Percentiles rank a stretch among this genome's conserved stretches.
phyloP scores from a whole-genome alignment of 1,140 invertebrate genomes.

The Sarcophaga peregrina region DNA sequence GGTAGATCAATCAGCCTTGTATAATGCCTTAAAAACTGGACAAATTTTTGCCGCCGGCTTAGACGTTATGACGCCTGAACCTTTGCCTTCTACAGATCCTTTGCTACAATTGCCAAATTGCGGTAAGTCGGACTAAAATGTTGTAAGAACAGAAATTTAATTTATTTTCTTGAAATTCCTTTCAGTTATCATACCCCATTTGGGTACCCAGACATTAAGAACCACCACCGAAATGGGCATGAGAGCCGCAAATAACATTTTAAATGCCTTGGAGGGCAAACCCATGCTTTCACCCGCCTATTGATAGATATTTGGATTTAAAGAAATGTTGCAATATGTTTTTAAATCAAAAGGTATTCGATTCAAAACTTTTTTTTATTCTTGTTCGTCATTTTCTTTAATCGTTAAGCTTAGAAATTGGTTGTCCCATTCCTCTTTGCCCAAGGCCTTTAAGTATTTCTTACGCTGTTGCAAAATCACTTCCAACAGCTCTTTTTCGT shows the following conservation, averaged over 20 bases:
- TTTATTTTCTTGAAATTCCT: slow-evolving; percentile 52
- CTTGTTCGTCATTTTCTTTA: slow-evolving; percentile 65
- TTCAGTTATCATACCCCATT: slow-evolving; percentile 84
- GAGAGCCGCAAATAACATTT: slow-evolving; percentile 82
- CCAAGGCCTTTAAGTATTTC: slow-evolving; percentile 79
- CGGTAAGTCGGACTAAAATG: slow-evolving; percentile 68
- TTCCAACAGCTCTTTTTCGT: slow-evolving; percentile 81
- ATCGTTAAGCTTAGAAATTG: slow-evolving; percentile 75
- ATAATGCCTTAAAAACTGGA: slow-evolving; percentile 76
- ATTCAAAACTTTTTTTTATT: background rate
- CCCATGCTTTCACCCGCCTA: slow-evolving; percentile 72
- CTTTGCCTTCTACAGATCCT: slow-evolving; percentile 80
- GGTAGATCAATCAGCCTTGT: slow-evolving; percentile 80
- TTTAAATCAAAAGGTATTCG: background rate
- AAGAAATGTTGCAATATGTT: background rate
- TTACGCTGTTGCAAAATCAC: slow-evolving; percentile 81
- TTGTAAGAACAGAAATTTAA: background rate
- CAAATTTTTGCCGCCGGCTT: slow-evolving; percentile 87
- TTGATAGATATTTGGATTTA: slow-evolving; percentile 43
- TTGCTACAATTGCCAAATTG: slow-evolving; percentile 83
- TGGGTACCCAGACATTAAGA: slow-evolving; percentile 84
- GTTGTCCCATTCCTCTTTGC: slow-evolving; percentile 81
- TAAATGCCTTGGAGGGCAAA: slow-evolving; percentile 78
- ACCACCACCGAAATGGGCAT: slow-evolving; percentile 84
- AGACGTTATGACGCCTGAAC: slow-evolving; percentile 92